Conservation (phyloP, 2,888 invertebrate species). For the Lamproptera curius region DNA sequence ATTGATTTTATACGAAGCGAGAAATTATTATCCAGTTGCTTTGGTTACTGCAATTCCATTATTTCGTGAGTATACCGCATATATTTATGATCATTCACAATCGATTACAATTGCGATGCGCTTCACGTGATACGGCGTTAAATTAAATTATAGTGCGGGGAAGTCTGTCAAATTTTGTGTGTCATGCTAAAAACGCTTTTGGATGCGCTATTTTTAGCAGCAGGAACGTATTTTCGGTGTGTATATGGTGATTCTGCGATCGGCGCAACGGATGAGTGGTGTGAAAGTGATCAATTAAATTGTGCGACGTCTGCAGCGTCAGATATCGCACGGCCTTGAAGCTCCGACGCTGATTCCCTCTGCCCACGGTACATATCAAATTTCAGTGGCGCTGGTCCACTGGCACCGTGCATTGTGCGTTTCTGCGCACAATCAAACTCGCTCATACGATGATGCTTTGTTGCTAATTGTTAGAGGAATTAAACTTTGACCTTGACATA, state of each 20-base stretch:
- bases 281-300: slow-evolving; percentile 60
- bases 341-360: slow-evolving; percentile 28
- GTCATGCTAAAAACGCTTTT: slow-evolving; percentile 54
- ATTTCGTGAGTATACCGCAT: slow-evolving; percentile 64
- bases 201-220: slow-evolving; percentile 63
- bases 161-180: slow-evolving; percentile 31
- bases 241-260: slow-evolving; percentile 67
- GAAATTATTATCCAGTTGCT: slow-evolving; percentile 39
- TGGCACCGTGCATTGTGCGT: not conserved
- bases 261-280: slow-evolving; percentile 55
- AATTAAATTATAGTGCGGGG: slow-evolving; percentile 47
- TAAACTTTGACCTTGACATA: slow-evolving; percentile 21
- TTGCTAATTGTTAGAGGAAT: slow-evolving; percentile 7
- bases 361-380: slow-evolving; percentile 29
- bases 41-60: slow-evolving; percentile 51
- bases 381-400: slow-evolving; percentile 27
- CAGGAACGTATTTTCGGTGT: slow-evolving; percentile 62
- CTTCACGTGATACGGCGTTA: slow-evolving; percentile 44
- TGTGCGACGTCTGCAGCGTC: slow-evolving; percentile 36
- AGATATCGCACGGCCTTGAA: slow-evolving; percentile 48
- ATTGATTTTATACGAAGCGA: slow-evolving; percentile 14
- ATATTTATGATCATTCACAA: slow-evolving; percentile 42
- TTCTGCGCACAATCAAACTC: slow-evolving; percentile 1
- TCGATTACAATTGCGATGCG: slow-evolving; percentile 45
- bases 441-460: not conserved